A percentile compares a stretch with the other conserved stretches of the same genome.
phyloP scores from a whole-genome alignment of 2,888 invertebrate species.

The Encarsia formosa region DNA sequence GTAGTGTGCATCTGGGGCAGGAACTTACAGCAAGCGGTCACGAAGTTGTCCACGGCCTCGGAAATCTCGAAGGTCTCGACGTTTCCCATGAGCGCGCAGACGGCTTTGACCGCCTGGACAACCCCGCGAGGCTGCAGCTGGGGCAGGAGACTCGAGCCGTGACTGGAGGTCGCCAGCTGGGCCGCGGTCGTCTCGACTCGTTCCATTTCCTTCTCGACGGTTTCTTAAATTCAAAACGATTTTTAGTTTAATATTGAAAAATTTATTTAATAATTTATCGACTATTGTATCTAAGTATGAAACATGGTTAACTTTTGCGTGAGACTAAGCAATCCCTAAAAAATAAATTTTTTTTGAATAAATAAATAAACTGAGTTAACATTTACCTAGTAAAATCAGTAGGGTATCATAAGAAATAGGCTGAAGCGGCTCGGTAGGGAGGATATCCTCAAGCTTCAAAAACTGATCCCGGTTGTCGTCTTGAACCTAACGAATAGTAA shows the following conservation, averaged over 20 bases:
- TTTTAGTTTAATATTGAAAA: no score
- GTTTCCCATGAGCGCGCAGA: slow-evolving; percentile 82
- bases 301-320: no score
- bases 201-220: slow-evolving; percentile 76
- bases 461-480: slow-evolving; percentile 78
- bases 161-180: slow-evolving; percentile 45
- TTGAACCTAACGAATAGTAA: slow-evolving; percentile 53
- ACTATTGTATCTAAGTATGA: no score
- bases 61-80: slow-evolving; percentile 86
- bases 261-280: no score
- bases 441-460: slow-evolving; percentile 71
- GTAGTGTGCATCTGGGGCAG: slow-evolving; percentile 47
- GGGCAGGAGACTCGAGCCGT: slow-evolving; percentile 45
- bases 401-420: slow-evolving; percentile 78
- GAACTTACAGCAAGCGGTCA: slow-evolving; percentile 58
- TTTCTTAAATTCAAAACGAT: slow-evolving; percentile 59
- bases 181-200: slow-evolving; percentile 66
- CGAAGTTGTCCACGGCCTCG: slow-evolving; percentile 66
- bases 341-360: neutral
- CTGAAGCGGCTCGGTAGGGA: slow-evolving; percentile 71
- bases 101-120: slow-evolving; percentile 87
- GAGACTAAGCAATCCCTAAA: no score
- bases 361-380: neutral
- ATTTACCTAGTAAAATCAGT: slow-evolving; percentile 74
- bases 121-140: slow-evolving; percentile 67